Percentiles rank a stretch among this genome's conserved stretches.
Conservation (phyloP, 2,888 invertebrate species). For the Rhingia campestris region DNA sequence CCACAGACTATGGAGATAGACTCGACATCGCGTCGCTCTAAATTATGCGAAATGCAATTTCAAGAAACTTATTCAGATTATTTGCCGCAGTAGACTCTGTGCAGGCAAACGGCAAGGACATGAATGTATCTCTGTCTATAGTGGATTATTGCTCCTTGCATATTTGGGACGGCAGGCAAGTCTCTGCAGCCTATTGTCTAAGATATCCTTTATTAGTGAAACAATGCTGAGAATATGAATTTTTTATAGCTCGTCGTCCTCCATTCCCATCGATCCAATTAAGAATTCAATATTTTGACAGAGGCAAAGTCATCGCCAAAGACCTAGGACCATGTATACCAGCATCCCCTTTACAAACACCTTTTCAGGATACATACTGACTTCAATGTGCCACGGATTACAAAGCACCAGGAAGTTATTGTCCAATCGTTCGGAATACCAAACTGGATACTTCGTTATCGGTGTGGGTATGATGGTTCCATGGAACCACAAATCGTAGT, state of each 20-base stretch:
- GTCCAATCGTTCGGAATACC: slow-evolving; percentile 37
- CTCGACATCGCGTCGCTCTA: background rate
- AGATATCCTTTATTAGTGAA: slow-evolving; percentile 52
- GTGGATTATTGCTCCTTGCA: slow-evolving; percentile 17
- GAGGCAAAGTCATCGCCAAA: background rate
- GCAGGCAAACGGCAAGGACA: background rate
- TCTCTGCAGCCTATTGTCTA: background rate
- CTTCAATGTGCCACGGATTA: slow-evolving; percentile 37
- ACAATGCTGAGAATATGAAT: slow-evolving; percentile 52
- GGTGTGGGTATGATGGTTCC: background rate
- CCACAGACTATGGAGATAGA: too few relatives aligned
- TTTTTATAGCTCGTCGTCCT: slow-evolving; percentile 25
- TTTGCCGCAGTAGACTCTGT: slow-evolving; percentile 17
- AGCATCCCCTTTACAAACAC: background rate
- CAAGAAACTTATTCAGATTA: slow-evolving; percentile 50
- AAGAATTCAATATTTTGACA: slow-evolving; percentile 44
- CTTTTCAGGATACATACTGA: background rate
- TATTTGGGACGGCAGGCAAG: background rate
- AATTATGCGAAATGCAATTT: slow-evolving; percentile 63
- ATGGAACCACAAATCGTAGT: slow-evolving; percentile 55
- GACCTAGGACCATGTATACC: background rate
- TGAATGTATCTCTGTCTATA: background rate
- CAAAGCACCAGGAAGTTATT: slow-evolving; percentile 17
- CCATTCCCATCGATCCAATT: slow-evolving; percentile 31
- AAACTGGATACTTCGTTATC: background rate